Conservation (phyloP, 2,113 vertebrate genomes). For the Cisticola juncidis region DNA sequence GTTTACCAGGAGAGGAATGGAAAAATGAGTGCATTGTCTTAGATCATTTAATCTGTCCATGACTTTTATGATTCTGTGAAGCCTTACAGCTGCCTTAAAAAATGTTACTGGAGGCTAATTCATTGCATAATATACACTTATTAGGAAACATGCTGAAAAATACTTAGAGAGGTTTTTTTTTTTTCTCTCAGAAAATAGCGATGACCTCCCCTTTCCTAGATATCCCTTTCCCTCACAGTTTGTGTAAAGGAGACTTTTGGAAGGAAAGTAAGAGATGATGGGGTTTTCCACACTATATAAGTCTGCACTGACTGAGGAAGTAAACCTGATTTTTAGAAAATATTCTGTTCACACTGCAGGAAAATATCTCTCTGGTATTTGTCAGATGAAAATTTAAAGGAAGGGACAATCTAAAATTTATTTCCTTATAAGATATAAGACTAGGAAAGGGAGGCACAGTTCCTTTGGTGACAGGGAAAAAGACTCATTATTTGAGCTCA, state of each 20-base stretch:
- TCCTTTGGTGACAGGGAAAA: not conserved
- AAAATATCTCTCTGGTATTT: not conserved
- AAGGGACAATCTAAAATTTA: not conserved
- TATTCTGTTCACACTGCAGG: not conserved
- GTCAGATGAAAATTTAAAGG: not conserved
- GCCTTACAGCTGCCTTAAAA: not conserved
- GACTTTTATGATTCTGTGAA: constrained; percentile 12
- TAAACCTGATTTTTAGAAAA: not conserved
- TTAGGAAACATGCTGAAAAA: not conserved
- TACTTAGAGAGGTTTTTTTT: not conserved
- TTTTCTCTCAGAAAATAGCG: not conserved
- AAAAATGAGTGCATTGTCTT: not conserved
- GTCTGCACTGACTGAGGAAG: not conserved
- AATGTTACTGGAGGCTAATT: not conserved
- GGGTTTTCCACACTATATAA: not conserved
- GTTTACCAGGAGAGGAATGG: not conserved
- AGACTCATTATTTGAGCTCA: not conserved
- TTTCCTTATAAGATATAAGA: not conserved
- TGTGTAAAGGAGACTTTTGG: not conserved
- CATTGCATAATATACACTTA: not conserved
- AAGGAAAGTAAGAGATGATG: not conserved
- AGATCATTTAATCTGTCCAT: not conserved
- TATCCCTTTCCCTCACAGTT: not conserved
- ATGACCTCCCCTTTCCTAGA: not conserved
- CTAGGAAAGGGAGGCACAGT: not conserved